A percentile compares a stretch with the other conserved stretches of the same genome.
Evolutionary conservation across 2,797 vertebrate genomes (phyloP).

Genomic region (Steatocranus sp.): DNA sequence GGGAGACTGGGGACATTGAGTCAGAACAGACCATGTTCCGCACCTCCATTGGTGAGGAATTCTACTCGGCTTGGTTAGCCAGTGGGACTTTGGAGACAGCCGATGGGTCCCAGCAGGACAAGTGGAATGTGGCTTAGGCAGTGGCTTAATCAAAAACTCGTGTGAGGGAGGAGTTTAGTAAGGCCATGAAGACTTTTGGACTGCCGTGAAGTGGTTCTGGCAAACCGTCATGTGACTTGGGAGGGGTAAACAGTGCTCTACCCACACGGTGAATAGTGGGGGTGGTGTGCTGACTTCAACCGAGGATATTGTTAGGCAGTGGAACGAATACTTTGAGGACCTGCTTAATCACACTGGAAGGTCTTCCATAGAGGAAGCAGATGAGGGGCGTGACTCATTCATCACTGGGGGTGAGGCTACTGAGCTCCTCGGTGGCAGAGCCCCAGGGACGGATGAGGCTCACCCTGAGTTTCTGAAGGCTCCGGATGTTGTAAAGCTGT

Average conservation of each 20-base stretch:
- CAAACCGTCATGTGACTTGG: background rate
- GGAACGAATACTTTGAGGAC: background rate
- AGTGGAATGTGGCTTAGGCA: background rate
- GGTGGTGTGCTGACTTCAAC: background rate
- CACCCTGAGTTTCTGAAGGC: background rate
- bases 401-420: background rate
- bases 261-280: background rate
- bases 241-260: background rate
- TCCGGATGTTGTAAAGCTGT: background rate
- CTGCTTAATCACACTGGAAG: background rate
- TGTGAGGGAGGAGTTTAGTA: background rate
- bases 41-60: background rate
- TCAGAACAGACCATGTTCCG: accelerated
- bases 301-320: background rate
- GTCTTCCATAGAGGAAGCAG: background rate
- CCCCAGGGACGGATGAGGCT: background rate
- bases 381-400: background rate
- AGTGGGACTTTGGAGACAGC: background rate
- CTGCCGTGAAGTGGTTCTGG: background rate
- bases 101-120: background rate
- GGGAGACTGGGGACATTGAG: background rate
- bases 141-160: background rate
- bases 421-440: background rate
- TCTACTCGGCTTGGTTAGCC: background rate
- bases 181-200: background rate